Conservation (phyloP, 1,140 invertebrate genomes). For the Trichonephila clavipes region DNA sequence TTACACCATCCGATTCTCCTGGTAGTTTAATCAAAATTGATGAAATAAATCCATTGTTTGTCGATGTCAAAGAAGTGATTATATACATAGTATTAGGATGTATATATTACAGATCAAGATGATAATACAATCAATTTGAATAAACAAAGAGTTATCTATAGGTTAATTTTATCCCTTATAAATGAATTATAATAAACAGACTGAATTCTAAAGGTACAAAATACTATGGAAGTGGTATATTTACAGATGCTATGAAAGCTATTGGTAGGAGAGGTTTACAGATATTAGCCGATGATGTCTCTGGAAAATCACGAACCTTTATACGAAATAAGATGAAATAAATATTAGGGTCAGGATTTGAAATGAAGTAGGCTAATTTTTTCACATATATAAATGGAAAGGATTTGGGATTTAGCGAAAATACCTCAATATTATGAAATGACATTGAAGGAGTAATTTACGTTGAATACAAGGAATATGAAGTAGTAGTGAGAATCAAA, state of each 20-base stretch:
- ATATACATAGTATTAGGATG: background rate
- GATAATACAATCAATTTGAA: background rate
- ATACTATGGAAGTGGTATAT: constrained; percentile 2
- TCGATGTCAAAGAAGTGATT: background rate
- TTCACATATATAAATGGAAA: background rate
- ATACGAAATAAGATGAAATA: background rate
- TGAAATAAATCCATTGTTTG: background rate
- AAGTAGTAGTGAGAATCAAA: background rate
- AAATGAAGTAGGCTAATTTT: background rate
- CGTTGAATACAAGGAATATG: background rate
- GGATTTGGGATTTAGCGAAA: background rate
- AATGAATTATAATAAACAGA: constrained; percentile 51
- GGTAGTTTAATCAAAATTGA: background rate
- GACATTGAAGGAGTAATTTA: background rate
- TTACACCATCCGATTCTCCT: background rate
- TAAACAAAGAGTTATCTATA: background rate
- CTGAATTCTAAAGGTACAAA: background rate
- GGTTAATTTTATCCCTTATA: constrained; percentile 1
- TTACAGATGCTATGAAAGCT: background rate
- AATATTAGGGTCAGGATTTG: background rate
- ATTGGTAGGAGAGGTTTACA: background rate
- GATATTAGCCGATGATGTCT: background rate
- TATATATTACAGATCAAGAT: background rate
- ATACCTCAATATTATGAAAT: background rate
- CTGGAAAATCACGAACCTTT: background rate